Percentiles rank a stretch among this genome's conserved stretches.
These are phyloP conservation scores for Argopecten irradians DNA, from an alignment of 1,140 invertebrate genomes.

Conservation along the genomic window DNA sequence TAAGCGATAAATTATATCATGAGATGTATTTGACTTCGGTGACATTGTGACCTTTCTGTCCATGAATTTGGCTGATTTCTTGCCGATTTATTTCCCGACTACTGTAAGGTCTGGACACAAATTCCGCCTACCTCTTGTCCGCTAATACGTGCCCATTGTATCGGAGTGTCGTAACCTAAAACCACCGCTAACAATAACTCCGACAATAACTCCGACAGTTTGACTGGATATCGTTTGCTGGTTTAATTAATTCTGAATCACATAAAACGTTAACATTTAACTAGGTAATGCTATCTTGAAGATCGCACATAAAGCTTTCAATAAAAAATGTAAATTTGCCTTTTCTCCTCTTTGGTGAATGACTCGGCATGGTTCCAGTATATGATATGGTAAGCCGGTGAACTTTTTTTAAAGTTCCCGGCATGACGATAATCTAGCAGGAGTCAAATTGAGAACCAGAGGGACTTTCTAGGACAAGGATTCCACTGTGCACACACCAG, in stretches of 20 bases:
- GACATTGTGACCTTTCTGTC: neutral
- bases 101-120: neutral
- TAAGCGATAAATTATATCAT: neutral
- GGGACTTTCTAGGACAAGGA: slow-evolving; percentile 10
- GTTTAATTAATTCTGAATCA: slow-evolving; percentile 19
- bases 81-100: neutral
- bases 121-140: neutral
- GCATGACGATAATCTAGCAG: slow-evolving; percentile 8
- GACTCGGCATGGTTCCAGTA: neutral
- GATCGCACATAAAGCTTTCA: neutral
- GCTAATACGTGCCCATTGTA: neutral
- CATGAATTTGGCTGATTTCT: neutral
- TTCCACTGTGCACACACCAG: neutral
- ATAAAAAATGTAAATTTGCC: neutral
- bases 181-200: neutral
- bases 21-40: neutral
- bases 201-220: slow-evolving; percentile 3
- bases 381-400: neutral
- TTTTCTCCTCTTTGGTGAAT: neutral
- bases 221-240: slow-evolving; percentile 14
- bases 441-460: slow-evolving; percentile 14
- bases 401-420: slow-evolving; percentile 10
- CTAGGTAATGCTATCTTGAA: neutral
- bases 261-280: slow-evolving; percentile 8
- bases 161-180: neutral